A percentile compares a stretch with the other conserved stretches of the same genome.
phyloP scores from a whole-genome alignment of 2,113 vertebrate genomes.

The Echinops telfairi region DNA sequence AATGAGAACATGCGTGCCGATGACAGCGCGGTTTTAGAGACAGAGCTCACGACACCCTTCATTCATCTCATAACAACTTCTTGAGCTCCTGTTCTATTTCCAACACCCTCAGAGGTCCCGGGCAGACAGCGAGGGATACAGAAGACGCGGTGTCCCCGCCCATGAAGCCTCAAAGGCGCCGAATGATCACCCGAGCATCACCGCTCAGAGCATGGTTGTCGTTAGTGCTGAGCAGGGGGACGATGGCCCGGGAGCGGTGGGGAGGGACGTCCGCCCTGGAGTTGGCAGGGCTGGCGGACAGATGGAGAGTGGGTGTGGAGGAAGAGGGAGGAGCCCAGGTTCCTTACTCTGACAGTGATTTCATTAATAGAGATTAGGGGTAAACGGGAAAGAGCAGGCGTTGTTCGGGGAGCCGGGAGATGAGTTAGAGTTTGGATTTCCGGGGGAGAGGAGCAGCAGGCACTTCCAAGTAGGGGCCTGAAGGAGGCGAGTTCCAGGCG shows the following conservation, averaged over 20 bases:
- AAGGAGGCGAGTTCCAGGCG: neutral
- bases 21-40: neutral
- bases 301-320: conserved; percentile 75
- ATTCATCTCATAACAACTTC: neutral
- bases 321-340: conserved; percentile 53
- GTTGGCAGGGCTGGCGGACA: conserved; percentile 58
- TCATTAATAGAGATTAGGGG: neutral
- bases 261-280: neutral
- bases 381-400: conserved; percentile 45
- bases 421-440: neutral
- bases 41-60: neutral
- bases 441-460: neutral
- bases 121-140: neutral
- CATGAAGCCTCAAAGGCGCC: neutral
- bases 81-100: neutral
- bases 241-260: neutral
- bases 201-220: neutral
- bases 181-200: neutral
- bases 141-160: neutral
- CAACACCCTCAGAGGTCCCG: neutral
- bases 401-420: neutral
- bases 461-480: neutral
- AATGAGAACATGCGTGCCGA: conserved; percentile 8
- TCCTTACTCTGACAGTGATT: conserved; percentile 46
- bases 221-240: neutral